Evolutionary conservation across 2,797 vertebrate species (phyloP), one percentile per base, ranked within the genome.

Genomic region (Delichon dasypus): DNA sequence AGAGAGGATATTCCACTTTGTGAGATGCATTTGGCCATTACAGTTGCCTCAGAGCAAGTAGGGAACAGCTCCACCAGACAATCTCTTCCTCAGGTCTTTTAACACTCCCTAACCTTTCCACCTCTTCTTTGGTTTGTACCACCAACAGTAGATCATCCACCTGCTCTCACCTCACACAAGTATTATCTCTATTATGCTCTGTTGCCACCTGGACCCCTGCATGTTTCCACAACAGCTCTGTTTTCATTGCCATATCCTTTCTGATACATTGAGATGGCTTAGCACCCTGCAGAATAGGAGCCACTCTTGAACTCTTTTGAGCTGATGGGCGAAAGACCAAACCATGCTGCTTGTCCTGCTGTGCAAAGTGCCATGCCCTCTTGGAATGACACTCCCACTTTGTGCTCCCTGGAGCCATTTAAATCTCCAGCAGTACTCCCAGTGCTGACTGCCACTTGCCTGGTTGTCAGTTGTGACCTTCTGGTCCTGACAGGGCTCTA

Each of bases 361-460:
- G 5, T 6, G 19, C 1, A 2, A 38, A 38, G 5, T 11, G 22
- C 38, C 54, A 11, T 7, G 3, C 5, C 11, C 11, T 15, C 13
- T 17, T 25, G 34, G 26, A 60, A 67, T 34, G 30, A 16, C 15
- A 9, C 21, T 21, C 20, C 19, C 30, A 8, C 23, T 60, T 14
- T 34, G 30, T 30, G 25, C 22, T 44, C 23, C 17, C n/a, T 61
- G 42, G 7, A 47, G 10, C 12, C 12, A 15, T 19, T 30, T 26
- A 26, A 53, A 29, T 22, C 14, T 34, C 11, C 54, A 4, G 1
- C 29, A 4, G 4, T 30, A 21, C 29, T 73, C 29, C n/a, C 0
- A 1, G n/a, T 0, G 1, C 27, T 45, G 25, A n/a, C 13, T 6
- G 9, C 12, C 16, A 8, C 34, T 40, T 0, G 0, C 9, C 25